These are phyloP conservation scores for Molossus molossus DNA, from an alignment of 2,797 vertebrate species.

Conservation along the genomic window DNA sequence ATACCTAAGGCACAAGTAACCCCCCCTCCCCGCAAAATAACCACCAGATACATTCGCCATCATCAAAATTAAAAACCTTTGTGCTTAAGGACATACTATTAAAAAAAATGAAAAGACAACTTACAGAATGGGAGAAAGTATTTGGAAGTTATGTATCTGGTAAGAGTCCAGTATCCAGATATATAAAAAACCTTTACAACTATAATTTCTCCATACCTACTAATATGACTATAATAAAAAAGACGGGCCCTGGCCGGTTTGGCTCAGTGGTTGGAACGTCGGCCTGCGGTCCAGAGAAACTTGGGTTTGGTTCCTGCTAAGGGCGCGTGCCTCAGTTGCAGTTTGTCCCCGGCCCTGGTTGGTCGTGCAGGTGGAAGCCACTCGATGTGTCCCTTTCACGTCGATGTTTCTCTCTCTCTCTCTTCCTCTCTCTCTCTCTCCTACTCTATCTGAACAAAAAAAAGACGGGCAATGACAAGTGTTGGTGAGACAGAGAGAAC, in stretches of 20 bases:
- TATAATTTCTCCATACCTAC: background rate
- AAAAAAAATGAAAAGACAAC: slow-evolving; percentile 24
- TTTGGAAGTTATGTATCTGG: background rate
- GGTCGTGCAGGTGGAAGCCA: too few relatives aligned
- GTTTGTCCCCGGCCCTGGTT: too few relatives aligned
- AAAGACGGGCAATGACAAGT: background rate
- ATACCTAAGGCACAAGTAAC: slow-evolving; percentile 33
- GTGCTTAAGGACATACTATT: slow-evolving; percentile 19
- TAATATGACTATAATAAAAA: slow-evolving; percentile 14
- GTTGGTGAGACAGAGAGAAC: background rate
- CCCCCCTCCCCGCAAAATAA: background rate
- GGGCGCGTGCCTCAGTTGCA: too few relatives aligned
- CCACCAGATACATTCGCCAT: background rate
- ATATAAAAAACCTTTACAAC: slow-evolving; percentile 47
- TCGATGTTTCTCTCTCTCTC: too few relatives aligned
- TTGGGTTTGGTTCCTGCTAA: too few relatives aligned
- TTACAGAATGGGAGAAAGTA: slow-evolving; percentile 29
- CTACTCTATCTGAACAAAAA: background rate
- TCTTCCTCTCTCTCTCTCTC: too few relatives aligned
- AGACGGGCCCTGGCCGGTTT: background rate
- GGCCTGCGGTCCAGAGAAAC: too few relatives aligned
- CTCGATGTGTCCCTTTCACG: too few relatives aligned
- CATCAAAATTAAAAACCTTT: slow-evolving; percentile 51
- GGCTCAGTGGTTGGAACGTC: too few relatives aligned
- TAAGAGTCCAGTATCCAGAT: background rate